Conservation (phyloP, 2,888 invertebrate species). For the Allophyes oxyacanthae region DNA sequence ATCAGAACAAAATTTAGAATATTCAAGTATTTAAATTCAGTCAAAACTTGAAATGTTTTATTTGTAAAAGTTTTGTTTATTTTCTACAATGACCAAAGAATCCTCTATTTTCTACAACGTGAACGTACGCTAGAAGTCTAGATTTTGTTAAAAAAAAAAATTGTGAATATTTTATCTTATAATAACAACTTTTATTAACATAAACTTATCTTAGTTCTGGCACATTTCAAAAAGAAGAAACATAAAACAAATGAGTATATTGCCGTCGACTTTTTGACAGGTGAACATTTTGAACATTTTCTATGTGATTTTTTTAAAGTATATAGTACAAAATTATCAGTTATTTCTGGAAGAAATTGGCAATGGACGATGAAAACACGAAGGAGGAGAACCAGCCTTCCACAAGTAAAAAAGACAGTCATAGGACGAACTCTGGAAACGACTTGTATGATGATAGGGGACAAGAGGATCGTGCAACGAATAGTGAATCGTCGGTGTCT, state of each 20-base stretch:
- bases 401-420: conserved; percentile 66
- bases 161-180: too few species aligned
- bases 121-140: too few species aligned
- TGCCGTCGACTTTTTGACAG: conserved; percentile 36
- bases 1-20: too few species aligned
- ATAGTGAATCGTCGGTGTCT: conserved; percentile 57
- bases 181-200: background rate
- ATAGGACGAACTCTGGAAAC: conserved; percentile 48
- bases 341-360: conserved; percentile 64
- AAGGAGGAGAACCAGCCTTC: conserved; percentile 61
- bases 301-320: conserved; percentile 36
- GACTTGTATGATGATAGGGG: conserved; percentile 48
- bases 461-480: conserved; percentile 49
- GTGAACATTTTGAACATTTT: conserved; percentile 27
- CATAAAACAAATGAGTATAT: conserved; percentile 49
- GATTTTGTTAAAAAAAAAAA: too few species aligned
- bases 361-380: conserved; percentile 68
- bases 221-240: conserved; percentile 31
- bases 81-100: too few species aligned
- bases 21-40: too few species aligned
- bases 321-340: conserved; percentile 68
- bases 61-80: too few species aligned
- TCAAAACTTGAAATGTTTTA: too few species aligned
- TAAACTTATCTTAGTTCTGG: conserved; percentile 10
- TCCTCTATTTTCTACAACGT: too few species aligned